Percentiles rank a stretch among this genome's conserved stretches.
phyloP scores from a whole-genome alignment of 2,113 vertebrate genomes.

The Rhombomys opimus region DNA sequence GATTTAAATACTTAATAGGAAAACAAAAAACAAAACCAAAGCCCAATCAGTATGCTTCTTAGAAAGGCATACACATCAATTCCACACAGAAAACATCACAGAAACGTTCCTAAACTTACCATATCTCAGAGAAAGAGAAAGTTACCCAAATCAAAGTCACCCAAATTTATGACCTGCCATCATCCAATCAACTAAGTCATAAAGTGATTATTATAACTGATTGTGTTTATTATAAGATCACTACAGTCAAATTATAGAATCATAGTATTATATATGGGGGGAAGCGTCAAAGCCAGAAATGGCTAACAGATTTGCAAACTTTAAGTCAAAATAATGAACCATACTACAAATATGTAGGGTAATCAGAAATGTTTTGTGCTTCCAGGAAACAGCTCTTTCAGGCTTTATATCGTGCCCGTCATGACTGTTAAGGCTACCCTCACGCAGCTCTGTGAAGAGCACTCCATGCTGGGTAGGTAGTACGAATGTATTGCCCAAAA shows the following conservation, averaged over 20 bases:
- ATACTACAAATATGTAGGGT: not conserved
- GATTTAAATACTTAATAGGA: not conserved
- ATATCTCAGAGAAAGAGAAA: not conserved
- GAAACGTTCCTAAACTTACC: not conserved
- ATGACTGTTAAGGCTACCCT: not conserved
- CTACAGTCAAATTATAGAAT: constrained; percentile 19
- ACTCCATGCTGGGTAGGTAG: not conserved
- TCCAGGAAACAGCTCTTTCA: not conserved
- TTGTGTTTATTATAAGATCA: constrained; percentile 9
- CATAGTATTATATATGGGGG: not conserved
- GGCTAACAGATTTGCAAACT: not conserved
- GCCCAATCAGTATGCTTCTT: not conserved
- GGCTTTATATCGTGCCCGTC: not conserved
- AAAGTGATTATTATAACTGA: constrained; percentile 5
- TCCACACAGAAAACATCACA: not conserved
- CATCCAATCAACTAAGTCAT: not conserved
- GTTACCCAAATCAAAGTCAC: not conserved
- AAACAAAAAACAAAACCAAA: constrained; percentile 17
- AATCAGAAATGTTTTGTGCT: not conserved
- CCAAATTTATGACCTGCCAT: constrained; percentile 31
- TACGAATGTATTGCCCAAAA: not conserved
- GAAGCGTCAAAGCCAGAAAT: not conserved
- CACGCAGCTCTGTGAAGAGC: not conserved
- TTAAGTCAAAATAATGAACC: constrained; percentile 44
- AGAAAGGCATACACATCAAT: constrained; percentile 8